Evolutionary conservation across 2,888 invertebrate species (phyloP).

Genomic region (Melolontha melolontha): DNA sequence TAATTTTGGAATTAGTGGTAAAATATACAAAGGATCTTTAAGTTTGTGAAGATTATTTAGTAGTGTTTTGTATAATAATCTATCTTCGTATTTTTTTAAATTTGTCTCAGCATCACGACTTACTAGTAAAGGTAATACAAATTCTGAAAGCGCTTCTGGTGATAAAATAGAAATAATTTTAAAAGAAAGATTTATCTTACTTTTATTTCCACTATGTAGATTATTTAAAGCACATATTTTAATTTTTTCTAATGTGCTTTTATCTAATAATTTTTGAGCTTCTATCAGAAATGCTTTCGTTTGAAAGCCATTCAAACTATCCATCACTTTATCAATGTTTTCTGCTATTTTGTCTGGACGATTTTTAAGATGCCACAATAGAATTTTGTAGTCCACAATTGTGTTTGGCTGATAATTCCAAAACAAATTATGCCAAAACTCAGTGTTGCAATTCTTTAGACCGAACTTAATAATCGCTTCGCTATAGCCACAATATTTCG

Average conservation of each 20-base stretch:
- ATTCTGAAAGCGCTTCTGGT: slow-evolving; percentile 7
- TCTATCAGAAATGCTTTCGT: background rate
- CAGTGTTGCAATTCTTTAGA: background rate
- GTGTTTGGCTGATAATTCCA: background rate
- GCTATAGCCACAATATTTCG: background rate
- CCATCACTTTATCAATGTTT: background rate
- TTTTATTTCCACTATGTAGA: background rate
- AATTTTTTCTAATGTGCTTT: background rate
- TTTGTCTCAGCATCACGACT: background rate
- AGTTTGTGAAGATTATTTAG: slow-evolving; percentile 16
- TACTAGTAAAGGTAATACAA: background rate
- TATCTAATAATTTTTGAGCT: background rate
- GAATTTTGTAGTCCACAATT: background rate
- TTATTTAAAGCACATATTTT: background rate
- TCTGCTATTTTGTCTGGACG: background rate
- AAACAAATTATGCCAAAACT: slow-evolving; percentile 15
- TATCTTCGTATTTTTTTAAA: background rate
- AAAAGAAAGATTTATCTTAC: background rate
- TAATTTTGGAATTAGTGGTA: background rate
- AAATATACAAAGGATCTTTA: background rate
- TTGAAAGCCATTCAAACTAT: background rate
- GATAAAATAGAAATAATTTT: background rate
- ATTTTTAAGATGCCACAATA: background rate
- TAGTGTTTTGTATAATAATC: background rate
- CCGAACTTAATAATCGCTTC: background rate